A percentile compares a stretch with the other conserved stretches of the same genome.
These are phyloP conservation scores for Empidonax traillii DNA, from an alignment of 2,113 vertebrate genomes.

Conservation along the genomic window DNA sequence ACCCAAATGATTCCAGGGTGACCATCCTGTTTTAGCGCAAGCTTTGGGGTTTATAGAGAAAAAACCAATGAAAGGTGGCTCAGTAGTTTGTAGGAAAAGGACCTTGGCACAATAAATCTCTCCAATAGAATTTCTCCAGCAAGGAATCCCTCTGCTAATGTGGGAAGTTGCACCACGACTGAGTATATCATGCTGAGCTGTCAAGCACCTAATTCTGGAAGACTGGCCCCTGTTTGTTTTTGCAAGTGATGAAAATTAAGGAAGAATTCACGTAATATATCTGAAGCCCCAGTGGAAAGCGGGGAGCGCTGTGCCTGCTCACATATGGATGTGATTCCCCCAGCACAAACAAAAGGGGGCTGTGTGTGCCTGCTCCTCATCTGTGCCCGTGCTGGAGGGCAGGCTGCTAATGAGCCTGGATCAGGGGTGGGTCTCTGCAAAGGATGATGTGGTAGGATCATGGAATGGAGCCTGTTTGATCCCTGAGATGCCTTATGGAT, in stretches of 20 bases:
- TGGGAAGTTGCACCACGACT: not conserved
- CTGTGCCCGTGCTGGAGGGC: not conserved
- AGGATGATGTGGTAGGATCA: not conserved
- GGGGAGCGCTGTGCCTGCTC: not conserved
- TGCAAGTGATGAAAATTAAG: not conserved
- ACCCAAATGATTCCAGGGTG: not conserved
- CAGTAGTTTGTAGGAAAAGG: not conserved
- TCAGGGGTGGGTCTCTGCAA: not conserved
- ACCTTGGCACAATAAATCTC: conserved; percentile 14
- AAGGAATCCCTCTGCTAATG: not conserved
- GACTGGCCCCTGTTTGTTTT: not conserved
- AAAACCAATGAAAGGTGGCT: not conserved
- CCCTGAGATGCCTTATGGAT: not conserved
- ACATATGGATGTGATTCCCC: not conserved
- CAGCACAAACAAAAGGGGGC: not conserved
- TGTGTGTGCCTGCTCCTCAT: not conserved
- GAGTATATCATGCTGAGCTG: fast-evolving
- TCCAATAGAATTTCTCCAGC: not conserved
- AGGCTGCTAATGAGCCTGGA: not conserved
- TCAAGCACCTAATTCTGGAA: not conserved
- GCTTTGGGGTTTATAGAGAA: not conserved
- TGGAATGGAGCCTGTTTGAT: not conserved
- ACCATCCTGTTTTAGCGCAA: not conserved
- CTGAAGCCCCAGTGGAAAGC: not conserved
- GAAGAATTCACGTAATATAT: not conserved